A percentile compares a stretch with the other conserved stretches of the same genome.
These are phyloP conservation scores for Peromyscus maniculatus DNA, from an alignment of 2,113 vertebrate species.

Conservation along the genomic window DNA sequence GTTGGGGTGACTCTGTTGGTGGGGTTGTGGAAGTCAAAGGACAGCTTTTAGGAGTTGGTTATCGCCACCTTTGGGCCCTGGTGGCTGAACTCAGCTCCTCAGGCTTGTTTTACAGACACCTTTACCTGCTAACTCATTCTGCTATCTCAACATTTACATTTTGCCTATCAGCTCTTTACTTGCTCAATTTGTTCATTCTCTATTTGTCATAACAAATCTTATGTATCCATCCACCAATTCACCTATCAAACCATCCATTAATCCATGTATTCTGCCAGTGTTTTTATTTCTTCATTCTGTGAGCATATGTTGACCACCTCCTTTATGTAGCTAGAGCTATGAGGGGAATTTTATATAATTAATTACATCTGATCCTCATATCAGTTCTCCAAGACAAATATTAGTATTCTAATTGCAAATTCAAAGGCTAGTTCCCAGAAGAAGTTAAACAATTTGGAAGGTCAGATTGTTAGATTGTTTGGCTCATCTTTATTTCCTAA, in stretches of 20 bases:
- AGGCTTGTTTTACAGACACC: accelerated
- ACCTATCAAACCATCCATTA: background rate
- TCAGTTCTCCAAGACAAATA: constrained; percentile 27
- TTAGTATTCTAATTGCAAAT: constrained; percentile 21
- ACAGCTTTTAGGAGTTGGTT: background rate
- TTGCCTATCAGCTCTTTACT: background rate
- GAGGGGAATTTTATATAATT: background rate
- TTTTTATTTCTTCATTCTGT: background rate
- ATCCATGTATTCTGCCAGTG: background rate
- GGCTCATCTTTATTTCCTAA: background rate
- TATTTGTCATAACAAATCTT: background rate
- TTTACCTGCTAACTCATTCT: background rate
- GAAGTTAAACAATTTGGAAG: background rate
- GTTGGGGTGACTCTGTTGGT: too few relatives aligned
- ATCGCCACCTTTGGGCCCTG: background rate
- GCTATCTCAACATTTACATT: background rate
- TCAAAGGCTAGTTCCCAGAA: background rate
- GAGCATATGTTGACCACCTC: background rate
- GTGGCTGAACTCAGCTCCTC: too few relatives aligned
- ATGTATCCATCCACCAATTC: background rate
- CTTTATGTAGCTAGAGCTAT: background rate
- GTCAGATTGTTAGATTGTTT: background rate
- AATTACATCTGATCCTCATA: background rate
- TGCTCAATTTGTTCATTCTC: background rate
- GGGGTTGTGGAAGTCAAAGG: background rate